These are phyloP conservation scores for Drosophila yooni DNA, from an alignment of 2,888 invertebrate species.

Conservation along the genomic window DNA sequence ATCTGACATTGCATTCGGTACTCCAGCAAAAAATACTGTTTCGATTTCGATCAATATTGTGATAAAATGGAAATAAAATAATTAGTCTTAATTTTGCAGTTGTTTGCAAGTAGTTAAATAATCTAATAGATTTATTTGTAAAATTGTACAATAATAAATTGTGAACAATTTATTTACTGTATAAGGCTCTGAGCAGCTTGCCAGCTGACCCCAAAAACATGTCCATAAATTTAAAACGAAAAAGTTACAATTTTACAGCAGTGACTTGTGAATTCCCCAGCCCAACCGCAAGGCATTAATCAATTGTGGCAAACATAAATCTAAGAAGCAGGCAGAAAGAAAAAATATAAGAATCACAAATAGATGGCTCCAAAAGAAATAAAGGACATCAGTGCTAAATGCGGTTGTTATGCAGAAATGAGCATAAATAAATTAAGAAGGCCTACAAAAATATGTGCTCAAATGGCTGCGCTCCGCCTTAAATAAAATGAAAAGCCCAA, in stretches of 20 bases:
- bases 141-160: constrained; percentile 3
- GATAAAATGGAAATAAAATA: not conserved
- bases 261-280: constrained; percentile 49
- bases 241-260: constrained; percentile 39
- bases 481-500: constrained; percentile 50
- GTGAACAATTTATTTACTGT: constrained; percentile 33
- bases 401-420: constrained; percentile 26
- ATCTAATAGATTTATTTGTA: not conserved
- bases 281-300: constrained; percentile 60
- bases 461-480: constrained; percentile 30
- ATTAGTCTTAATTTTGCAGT: not conserved
- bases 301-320: constrained; percentile 72
- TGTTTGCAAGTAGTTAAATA: not conserved
- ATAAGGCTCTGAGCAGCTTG: constrained; percentile 19
- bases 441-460: constrained; percentile 43
- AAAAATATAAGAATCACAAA: constrained; percentile 24
- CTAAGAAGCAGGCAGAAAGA: constrained; percentile 39
- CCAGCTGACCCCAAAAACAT: constrained; percentile 37
- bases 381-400: constrained; percentile 48
- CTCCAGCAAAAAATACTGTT: not conserved
- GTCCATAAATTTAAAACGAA: constrained; percentile 46
- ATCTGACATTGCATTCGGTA: not conserved
- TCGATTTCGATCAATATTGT: not conserved
- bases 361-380: constrained; percentile 30
- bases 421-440: constrained; percentile 57